Evolutionary conservation across 2,888 invertebrate genomes (phyloP).

Genomic region (Eupsilia transversa): DNA sequence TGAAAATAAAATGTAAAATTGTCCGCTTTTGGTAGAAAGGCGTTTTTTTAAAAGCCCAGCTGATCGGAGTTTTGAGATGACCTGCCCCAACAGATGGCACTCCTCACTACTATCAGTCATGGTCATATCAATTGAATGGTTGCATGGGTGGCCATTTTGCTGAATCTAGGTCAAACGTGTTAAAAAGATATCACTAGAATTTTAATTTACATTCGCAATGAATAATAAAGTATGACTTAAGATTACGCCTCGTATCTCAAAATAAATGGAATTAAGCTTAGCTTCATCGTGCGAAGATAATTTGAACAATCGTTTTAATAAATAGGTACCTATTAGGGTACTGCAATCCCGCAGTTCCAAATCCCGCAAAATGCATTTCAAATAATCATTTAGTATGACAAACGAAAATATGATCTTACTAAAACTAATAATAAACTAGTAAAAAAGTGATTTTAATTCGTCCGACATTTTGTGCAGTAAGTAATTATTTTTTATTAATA

Average conservation of each 20-base stretch:
- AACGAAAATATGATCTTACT: neutral
- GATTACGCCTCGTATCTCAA: slow-evolving; percentile 26
- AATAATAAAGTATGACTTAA: neutral
- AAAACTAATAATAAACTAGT: slow-evolving; percentile 15
- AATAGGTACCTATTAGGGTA: neutral
- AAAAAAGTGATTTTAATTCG: neutral
- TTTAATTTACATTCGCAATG: slow-evolving; percentile 25
- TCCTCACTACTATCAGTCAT: neutral
- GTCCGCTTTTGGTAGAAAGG: neutral
- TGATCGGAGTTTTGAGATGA: neutral
- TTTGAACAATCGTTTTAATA: neutral
- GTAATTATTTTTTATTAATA: neutral
- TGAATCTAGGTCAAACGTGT: slow-evolving; percentile 18
- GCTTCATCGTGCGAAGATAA: slow-evolving; percentile 24
- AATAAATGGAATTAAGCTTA: slow-evolving; percentile 37
- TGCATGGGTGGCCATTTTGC: neutral
- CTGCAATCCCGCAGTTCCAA: too few relatives aligned
- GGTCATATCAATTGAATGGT: neutral
- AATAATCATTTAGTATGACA: neutral
- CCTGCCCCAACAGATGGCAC: neutral
- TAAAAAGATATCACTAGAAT: neutral
- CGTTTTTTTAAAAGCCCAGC: neutral
- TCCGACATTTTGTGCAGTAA: neutral
- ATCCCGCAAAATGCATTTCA: too few relatives aligned
- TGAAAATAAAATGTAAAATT: neutral